Percentiles rank a stretch among this genome's conserved stretches.
phyloP scores from a whole-genome alignment of 2,113 vertebrate species.

The Leptodactylus fuscus region DNA sequence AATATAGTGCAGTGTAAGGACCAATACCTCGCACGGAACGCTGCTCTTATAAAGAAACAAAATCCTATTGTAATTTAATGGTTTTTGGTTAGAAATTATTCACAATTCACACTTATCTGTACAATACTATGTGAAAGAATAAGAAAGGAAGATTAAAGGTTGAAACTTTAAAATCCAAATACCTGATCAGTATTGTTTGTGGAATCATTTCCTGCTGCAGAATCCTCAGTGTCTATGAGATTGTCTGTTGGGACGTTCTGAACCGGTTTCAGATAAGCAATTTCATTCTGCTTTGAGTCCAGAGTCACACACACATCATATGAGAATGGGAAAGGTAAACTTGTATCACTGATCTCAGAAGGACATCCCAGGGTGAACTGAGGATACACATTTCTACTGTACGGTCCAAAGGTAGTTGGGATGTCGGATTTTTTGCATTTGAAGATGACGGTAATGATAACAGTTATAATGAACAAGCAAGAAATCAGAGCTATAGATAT shows the following conservation, averaged over 20 bases:
- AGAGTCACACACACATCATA: conserved; percentile 57
- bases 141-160: not conserved
- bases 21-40: too few species aligned
- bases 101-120: too few species aligned
- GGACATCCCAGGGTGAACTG: conserved; percentile 41
- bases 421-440: conserved; percentile 15
- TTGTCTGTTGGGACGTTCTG: conserved; percentile 49
- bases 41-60: too few species aligned
- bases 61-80: too few species aligned
- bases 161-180: not conserved
- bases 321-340: conserved; percentile 52
- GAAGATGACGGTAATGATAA: not conserved
- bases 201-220: not conserved
- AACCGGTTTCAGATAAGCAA: conserved; percentile 49
- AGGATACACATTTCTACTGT: conserved; percentile 21
- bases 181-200: not conserved
- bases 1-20: too few species aligned
- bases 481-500: conserved; percentile 22
- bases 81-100: too few species aligned
- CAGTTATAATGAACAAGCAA: conserved; percentile 23
- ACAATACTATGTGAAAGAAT: not conserved
- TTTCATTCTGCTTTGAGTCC: conserved; percentile 55
- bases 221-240: conserved; percentile 43
- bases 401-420: conserved; percentile 1
- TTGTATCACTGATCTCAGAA: conserved; percentile 47